These are phyloP conservation scores for Hyposmocoma kahamanoa DNA, from an alignment of 1,140 invertebrate species.

Conservation along the genomic window DNA sequence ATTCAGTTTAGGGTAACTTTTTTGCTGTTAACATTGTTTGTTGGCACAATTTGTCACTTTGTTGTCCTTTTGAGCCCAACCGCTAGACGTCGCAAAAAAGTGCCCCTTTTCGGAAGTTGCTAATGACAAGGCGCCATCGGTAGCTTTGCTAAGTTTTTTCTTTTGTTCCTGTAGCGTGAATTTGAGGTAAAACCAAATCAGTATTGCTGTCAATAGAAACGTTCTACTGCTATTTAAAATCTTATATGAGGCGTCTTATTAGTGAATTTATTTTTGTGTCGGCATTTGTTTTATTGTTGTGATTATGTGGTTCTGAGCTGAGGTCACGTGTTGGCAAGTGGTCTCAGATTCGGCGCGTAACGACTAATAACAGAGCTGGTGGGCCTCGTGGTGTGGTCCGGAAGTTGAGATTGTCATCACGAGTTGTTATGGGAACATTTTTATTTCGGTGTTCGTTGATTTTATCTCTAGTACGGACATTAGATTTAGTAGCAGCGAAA, in stretches of 20 bases:
- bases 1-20: slow-evolving; percentile 24
- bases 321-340: slow-evolving; percentile 24
- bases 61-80: slow-evolving; percentile 50
- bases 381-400: slow-evolving; percentile 40
- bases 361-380: slow-evolving; percentile 27
- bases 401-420: slow-evolving; percentile 46
- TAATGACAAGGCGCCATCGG: slow-evolving; percentile 67
- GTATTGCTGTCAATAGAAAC: background rate
- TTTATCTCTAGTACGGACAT: slow-evolving; percentile 24
- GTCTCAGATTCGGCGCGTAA: slow-evolving; percentile 20
- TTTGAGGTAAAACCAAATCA: slow-evolving; percentile 21
- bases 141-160: slow-evolving; percentile 48
- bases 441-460: slow-evolving; percentile 28
- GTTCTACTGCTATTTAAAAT: too few relatives aligned
- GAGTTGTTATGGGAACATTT: slow-evolving; percentile 30
- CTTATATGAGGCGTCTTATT: too few relatives aligned
- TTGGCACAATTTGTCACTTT: slow-evolving; percentile 65
- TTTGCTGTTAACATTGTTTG: slow-evolving; percentile 40
- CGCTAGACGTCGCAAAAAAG: slow-evolving; percentile 55
- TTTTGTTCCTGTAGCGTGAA: slow-evolving; percentile 32
- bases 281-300: slow-evolving; percentile 12
- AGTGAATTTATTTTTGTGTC: slow-evolving; percentile 6
- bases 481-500: slow-evolving; percentile 13
- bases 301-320: slow-evolving; percentile 24
- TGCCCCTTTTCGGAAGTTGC: slow-evolving; percentile 57